phyloP scores from a whole-genome alignment of 2,888 invertebrate genomes.

The Megaustenia siamemsis region DNA sequence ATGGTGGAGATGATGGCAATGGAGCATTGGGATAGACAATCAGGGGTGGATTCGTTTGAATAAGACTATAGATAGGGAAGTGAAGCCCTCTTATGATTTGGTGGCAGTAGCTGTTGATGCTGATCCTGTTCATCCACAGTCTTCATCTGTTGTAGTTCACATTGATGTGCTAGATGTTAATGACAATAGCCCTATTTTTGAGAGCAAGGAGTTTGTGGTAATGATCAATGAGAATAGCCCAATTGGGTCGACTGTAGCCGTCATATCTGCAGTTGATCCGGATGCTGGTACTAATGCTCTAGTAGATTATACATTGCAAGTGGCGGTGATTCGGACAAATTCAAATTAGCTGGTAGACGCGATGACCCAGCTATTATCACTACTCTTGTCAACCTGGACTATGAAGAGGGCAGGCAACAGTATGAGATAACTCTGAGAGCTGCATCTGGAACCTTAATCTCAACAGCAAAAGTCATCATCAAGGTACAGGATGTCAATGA shows the following conservation, averaged over 20 bases:
- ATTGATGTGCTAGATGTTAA: slow-evolving; percentile 97
- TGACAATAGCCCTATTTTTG: slow-evolving; percentile 94
- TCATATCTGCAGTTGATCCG: slow-evolving; percentile 93
- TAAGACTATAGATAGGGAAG: slow-evolving; percentile 93
- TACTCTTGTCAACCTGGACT: slow-evolving; percentile 94
- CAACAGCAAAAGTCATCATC: slow-evolving; percentile 91
- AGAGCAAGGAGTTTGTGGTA: slow-evolving; percentile 91
- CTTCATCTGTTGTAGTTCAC: slow-evolving; percentile 86
- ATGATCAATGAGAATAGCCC: slow-evolving; percentile 98
- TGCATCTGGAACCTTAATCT: slow-evolving; percentile 92
- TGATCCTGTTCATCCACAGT: slow-evolving; percentile 84
- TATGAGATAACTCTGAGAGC: slow-evolving; percentile 94
- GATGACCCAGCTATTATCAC: slow-evolving; percentile 91
- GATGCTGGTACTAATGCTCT: slow-evolving; percentile 96
- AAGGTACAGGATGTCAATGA: slow-evolving; percentile 95
- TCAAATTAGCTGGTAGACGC: slow-evolving; percentile 84
- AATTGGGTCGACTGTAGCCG: slow-evolving; percentile 94
- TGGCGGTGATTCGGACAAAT: slow-evolving; percentile 90
- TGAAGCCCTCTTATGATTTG: slow-evolving; percentile 90
- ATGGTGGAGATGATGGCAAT: slow-evolving; percentile 84
- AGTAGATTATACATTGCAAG: slow-evolving; percentile 96
- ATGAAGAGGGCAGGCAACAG: slow-evolving; percentile 94
- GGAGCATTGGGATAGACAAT: slow-evolving; percentile 95
- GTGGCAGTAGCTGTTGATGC: slow-evolving; percentile 93
- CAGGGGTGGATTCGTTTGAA: slow-evolving; percentile 94